Evolutionary conservation across 2,797 vertebrate species (phyloP), one percentile per base, ranked within the genome.

Genomic region (Rhinophrynus dorsalis): DNA sequence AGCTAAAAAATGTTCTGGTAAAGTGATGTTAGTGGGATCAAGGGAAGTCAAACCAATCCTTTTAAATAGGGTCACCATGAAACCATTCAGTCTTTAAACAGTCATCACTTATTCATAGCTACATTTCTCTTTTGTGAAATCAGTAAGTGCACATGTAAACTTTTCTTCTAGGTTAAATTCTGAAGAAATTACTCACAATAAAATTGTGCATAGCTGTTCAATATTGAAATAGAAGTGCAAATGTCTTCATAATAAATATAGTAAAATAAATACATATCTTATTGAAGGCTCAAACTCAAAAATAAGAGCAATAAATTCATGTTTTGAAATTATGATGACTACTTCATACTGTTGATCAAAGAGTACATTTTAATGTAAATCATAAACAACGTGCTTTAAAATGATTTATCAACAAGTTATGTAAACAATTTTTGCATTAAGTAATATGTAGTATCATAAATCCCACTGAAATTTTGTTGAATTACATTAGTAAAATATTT

Each of bases 1-100:
- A 70, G 50, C 67, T 70, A 51, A 62, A 62, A 62, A 61, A 33
- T 60, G 47, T 37, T 61, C 33, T 69, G 57, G 57, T 69, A 69
- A n/a, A 62, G 38, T 55, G 58, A 70, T 62, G 67, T 51, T 26
- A 70, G 21, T 12, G 8, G 58, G 29, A 62, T 70, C 67, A 70
- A 55, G 48, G 21, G 54, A 54, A 61, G 57, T 54, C 57, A 61
- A 45, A 47, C 48, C 40, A 55, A 62, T 54, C 40, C 38, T 70
- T 61, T 69, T 62, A 62, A 62, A 37, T 20, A 27, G 67, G 48
- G 50, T 45, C 48, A 47, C 27, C 60, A 37, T 40, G 45, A 62
- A 55, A 60, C 60, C 3, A 18, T 44, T 44, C 23, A 48, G 26
- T 69, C 20, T 54, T 54, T 15, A 61, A 54, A 38, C 27, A 32